Evolutionary conservation across 1,140 invertebrate genomes (phyloP), one percentile per base, ranked within the genome.

Genomic region (Camponotus vicinus): DNA sequence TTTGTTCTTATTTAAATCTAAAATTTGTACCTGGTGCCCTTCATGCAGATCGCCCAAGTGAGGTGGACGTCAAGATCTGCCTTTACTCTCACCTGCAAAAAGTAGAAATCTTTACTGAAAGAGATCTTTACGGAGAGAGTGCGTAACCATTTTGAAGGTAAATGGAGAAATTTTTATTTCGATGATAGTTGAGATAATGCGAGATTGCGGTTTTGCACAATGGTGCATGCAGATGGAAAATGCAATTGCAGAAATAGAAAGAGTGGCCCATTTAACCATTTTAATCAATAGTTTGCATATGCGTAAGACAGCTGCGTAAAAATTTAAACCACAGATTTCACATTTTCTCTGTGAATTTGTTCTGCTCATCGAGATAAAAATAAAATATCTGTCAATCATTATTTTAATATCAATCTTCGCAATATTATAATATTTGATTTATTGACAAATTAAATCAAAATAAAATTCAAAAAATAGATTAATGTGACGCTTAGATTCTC

Each of bases 71-170:
- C 85, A 57, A 80, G 66, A 87, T 84, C 70, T 66, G 40, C 78
- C 67, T 73, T 85, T 86, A 49, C 86, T 87, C 75, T 84, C 89
- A 80, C 88, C 86, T 89, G 64, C 6, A 83, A 86, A 59, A 27
- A 21, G 49, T 27, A 88, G 59, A 52, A 80, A 52, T 32, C 52
- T 18, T 21, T 15, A 21, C 13, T 84, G 9, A 73, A n/a, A 78
- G 55, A 27, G 73, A 52, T 52, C 49, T 49, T 49, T 52, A 52
- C 5, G 49, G 49, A 15, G 32, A 42, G 21, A 80, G 78, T 80
- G 78, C 37, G 18, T 57, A 49, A 67, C 11, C 21, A 3, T 70
- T n/a, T 15, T 49, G 9, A 63, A 64, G 21, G 55, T 55, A 70
- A 11, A 13, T 13, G 45, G 37, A 27, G 69, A 75, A 82, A 88